phyloP scores from a whole-genome alignment of 2,797 vertebrate genomes.

The Microcaecilia unicolor region DNA sequence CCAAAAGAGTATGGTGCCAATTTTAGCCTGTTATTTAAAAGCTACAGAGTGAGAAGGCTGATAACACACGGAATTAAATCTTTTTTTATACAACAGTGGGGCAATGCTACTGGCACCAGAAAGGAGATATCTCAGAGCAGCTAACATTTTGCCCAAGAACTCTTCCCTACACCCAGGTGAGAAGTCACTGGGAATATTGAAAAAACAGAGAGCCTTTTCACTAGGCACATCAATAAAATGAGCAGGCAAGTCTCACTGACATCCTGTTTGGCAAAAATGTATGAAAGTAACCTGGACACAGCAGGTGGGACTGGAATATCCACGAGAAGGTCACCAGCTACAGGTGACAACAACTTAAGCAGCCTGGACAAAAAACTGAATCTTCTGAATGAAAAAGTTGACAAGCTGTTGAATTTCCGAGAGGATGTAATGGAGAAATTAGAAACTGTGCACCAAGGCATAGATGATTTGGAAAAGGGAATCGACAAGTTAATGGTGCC shows the following conservation, averaged over 20 bases:
- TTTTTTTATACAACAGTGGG: conserved; percentile 37
- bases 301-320: conserved; percentile 18
- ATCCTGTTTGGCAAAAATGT: conserved; percentile 57
- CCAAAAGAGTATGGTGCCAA: conserved; percentile 40
- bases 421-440: conserved; percentile 59
- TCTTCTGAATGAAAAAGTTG: conserved; percentile 61
- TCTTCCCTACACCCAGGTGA: not conserved
- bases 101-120: conserved; percentile 32
- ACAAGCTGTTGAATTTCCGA: conserved; percentile 59
- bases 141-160: conserved; percentile 3
- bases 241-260: conserved; percentile 32
- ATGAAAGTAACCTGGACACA: conserved; percentile 38
- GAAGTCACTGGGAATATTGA: conserved; percentile 25
- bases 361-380: conserved; percentile 60
- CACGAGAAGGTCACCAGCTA: conserved; percentile 21
- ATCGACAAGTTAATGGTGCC: conserved; percentile 27
- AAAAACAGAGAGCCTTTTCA: conserved; percentile 5
- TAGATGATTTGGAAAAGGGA: conserved; percentile 52
- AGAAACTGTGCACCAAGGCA: conserved; percentile 45
- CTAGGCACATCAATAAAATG: conserved; percentile 23
- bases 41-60: conserved; percentile 24
- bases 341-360: conserved; percentile 35
- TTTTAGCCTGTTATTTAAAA: conserved; percentile 36
- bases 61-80: conserved; percentile 49
- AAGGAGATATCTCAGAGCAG: conserved; percentile 8